Evolutionary conservation across 1,140 invertebrate genomes (phyloP), one percentile per base, ranked within the genome.

Genomic region (Gryon sp.): DNA sequence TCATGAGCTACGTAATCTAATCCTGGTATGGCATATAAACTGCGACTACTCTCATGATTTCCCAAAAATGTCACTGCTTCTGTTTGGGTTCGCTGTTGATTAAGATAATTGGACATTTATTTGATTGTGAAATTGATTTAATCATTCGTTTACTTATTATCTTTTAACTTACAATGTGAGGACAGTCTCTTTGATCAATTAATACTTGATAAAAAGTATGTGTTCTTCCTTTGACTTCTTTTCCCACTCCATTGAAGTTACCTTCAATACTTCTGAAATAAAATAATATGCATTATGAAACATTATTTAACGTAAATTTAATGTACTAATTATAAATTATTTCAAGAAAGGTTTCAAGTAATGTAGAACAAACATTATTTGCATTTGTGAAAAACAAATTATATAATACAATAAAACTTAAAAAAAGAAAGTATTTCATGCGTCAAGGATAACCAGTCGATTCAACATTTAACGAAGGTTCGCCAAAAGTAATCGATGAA

Each of bases 51-150:
- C 86, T 98, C 97, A 87, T 98, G 97, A 85, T 97, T 98, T 2
- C 97, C 97, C 15, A 99, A 88, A 89, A 99, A 99, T n/a, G 98
- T 99, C 0, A 99, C 97, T 20, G 97, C 96, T 90, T 99, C 97
- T 30, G 97, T 97, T 90, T 98, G 97, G 4, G 97, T 96, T 83
- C 97, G 92, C 96, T 98, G 80, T 14, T 89, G 83, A 81, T 16
- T 57, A 34, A 72, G 68, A 55, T 41, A 57, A n/a, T 24, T 43
- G 22, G 3, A 24, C 7, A 41, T 11, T n/a, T n/a, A n/a, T n/a
- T n/a, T n/a, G n/a, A n/a, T n/a, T n/a, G n/a, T n/a, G n/a, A n/a
- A n/a, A n/a, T n/a, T n/a, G n/a, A n/a, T n/a, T n/a, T n/a, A n/a
- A n/a, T n/a, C n/a, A n/a, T n/a, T n/a, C n/a, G n/a, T n/a, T n/a